These are phyloP conservation scores for Dyspetes luteomarginatus DNA, from an alignment of 2,888 invertebrate genomes.

Conservation along the genomic window DNA sequence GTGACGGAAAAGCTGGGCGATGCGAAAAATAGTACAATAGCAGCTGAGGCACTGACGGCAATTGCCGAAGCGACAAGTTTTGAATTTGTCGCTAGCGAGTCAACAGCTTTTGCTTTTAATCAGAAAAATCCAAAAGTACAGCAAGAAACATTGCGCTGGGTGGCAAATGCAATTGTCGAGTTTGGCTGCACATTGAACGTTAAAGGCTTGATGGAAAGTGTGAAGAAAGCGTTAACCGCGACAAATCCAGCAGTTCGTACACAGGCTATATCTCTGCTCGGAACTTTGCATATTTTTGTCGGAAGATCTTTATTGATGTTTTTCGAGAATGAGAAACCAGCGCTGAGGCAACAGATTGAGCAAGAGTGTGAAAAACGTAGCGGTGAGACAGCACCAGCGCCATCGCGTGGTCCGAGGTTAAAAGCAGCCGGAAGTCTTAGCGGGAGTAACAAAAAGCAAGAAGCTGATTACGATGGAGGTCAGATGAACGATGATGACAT, in stretches of 20 bases:
- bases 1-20: constrained; percentile 94
- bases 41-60: constrained; percentile 89
- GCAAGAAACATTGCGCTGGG: constrained; percentile 93
- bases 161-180: constrained; percentile 90
- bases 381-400: constrained; percentile 74
- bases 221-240: constrained; percentile 93
- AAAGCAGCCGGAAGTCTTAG: constrained; percentile 8
- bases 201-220: constrained; percentile 89
- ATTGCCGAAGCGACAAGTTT: constrained; percentile 92
- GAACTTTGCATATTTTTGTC: constrained; percentile 92
- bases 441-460: background rate
- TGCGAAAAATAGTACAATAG: constrained; percentile 89
- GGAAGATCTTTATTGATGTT: constrained; percentile 90
- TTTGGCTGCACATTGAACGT: constrained; percentile 93
- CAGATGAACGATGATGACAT: constrained; percentile 84
- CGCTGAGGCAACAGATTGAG: constrained; percentile 92
- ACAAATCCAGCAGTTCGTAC: constrained; percentile 94
- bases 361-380: constrained; percentile 91
- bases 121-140: constrained; percentile 97
- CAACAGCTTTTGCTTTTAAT: constrained; percentile 89
- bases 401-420: constrained; percentile 74
- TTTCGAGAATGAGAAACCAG: constrained; percentile 94
- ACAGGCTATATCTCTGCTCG: constrained; percentile 89
- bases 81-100: constrained; percentile 89
- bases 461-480: constrained; percentile 82